These are phyloP conservation scores for Hybos culiciformis DNA, from an alignment of 2,888 invertebrate genomes.

Conservation along the genomic window DNA sequence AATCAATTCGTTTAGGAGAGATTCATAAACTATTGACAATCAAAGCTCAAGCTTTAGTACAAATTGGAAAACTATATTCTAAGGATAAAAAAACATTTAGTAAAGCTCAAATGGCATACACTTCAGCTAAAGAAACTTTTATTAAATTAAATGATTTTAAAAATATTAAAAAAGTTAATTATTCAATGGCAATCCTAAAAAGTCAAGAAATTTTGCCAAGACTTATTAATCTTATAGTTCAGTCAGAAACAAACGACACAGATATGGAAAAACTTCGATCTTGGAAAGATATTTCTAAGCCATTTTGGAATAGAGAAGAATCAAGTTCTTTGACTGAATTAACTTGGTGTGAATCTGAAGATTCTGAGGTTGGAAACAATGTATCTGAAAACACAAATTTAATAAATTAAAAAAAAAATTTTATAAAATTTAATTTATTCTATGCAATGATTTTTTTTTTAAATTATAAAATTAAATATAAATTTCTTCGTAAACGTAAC, in stretches of 20 bases:
- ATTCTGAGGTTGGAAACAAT: no score
- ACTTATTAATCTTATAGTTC: neutral
- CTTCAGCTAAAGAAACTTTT: constrained; percentile 3
- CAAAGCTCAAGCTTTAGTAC: constrained; percentile 9
- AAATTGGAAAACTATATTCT: constrained; percentile 12
- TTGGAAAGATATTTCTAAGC: neutral
- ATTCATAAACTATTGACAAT: constrained; percentile 5
- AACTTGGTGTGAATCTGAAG: no score
- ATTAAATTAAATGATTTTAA: constrained; percentile 1
- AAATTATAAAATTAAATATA: no score
- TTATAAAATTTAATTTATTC: no score
- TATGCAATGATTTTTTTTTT: no score
- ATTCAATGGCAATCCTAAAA: constrained; percentile 6
- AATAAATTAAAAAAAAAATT: no score
- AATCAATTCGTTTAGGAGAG: constrained; percentile 8
- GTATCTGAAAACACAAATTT: no score
- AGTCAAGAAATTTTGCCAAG: constrained; percentile 1
- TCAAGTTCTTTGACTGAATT: no score
- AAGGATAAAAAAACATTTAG: neutral
- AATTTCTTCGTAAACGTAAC: no score
- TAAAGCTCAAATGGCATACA: constrained; percentile 6
- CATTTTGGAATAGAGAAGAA: neutral
- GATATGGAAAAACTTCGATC: neutral
- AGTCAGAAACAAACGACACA: neutral
- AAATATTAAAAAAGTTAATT: constrained; percentile 5